A percentile compares a stretch with the other conserved stretches of the same genome.
Conservation (phyloP, 2,888 invertebrate genomes). For the Tuberolachnus salignus region DNA sequence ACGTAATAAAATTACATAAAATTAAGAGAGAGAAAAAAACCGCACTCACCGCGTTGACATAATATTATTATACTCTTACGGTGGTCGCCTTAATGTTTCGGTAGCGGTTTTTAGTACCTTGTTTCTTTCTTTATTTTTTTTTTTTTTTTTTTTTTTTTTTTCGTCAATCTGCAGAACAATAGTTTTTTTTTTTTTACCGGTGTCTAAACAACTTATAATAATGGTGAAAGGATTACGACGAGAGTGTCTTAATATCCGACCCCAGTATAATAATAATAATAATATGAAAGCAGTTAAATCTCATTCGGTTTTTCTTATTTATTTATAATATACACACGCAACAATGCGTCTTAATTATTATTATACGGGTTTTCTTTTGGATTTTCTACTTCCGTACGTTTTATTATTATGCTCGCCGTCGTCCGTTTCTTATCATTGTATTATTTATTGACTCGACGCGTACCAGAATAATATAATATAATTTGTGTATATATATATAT, state of each 20-base stretch:
- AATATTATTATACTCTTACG: too few relatives aligned
- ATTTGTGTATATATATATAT: too few relatives aligned
- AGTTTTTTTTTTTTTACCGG: constrained; percentile 23
- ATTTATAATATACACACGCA: too few relatives aligned
- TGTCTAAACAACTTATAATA: constrained; percentile 33
- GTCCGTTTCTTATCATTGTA: too few relatives aligned
- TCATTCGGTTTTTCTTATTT: constrained; percentile 6
- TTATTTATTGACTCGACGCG: too few relatives aligned
- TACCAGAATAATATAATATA: too few relatives aligned
- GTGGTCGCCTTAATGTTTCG: not conserved
- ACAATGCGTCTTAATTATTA: constrained; percentile 40
- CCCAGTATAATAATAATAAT: not conserved
- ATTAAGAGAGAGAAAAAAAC: too few relatives aligned
- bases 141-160: too few relatives aligned
- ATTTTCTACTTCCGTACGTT: constrained; percentile 33
- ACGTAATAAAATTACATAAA: too few relatives aligned
- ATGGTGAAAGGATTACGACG: constrained; percentile 48
- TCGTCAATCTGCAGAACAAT: constrained; percentile 28
- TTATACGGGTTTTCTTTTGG: not conserved
- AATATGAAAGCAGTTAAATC: constrained; percentile 13
- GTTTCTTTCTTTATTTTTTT: too few relatives aligned
- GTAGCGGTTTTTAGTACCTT: constrained; percentile 27
- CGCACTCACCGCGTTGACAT: too few relatives aligned
- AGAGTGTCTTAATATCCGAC: constrained; percentile 5
- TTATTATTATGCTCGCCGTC: not conserved